Percentiles rank a stretch among this genome's conserved stretches.
Conservation (phyloP, 2,888 invertebrate species). For the Troides aeacus region DNA sequence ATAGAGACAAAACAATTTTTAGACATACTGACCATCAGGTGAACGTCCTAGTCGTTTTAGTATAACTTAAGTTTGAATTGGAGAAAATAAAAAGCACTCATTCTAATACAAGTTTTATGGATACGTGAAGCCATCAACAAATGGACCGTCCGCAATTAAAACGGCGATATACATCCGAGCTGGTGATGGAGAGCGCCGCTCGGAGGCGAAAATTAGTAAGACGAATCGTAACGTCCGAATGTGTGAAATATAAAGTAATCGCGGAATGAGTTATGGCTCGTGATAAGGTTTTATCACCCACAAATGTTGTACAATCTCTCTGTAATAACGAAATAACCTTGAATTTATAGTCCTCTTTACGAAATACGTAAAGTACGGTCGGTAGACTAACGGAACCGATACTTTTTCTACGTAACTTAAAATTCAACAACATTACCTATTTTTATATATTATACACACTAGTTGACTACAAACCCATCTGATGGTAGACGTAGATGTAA, state of each 20-base stretch:
- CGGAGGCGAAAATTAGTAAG: constrained; percentile 27
- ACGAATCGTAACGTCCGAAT: constrained; percentile 36
- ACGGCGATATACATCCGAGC: constrained; percentile 9
- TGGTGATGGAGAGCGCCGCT: constrained; percentile 7
- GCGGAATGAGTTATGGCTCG: constrained; percentile 56
- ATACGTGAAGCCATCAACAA: constrained; percentile 1
- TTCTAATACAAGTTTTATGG: neutral
- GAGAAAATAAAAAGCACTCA: too few species aligned
- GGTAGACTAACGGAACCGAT: constrained; percentile 34
- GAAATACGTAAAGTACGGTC: constrained; percentile 60
- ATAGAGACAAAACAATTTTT: too few species aligned
- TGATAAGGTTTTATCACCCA: constrained; percentile 71
- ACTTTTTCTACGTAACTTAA: too few species aligned
- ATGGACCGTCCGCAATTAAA: constrained; percentile 13
- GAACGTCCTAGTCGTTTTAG: too few species aligned
- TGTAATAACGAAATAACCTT: constrained; percentile 73
- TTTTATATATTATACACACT: too few species aligned
- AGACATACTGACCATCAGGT: too few species aligned
- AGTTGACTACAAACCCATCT: too few species aligned
- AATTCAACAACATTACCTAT: too few species aligned
- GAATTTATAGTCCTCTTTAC: constrained; percentile 72
- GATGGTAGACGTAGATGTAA: too few species aligned
- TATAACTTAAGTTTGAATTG: too few species aligned
- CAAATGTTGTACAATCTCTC: constrained; percentile 68
- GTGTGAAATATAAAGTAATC: constrained; percentile 61